Evolutionary conservation across 2,797 vertebrate species (phyloP).

Genomic region (Merluccius polli): DNA sequence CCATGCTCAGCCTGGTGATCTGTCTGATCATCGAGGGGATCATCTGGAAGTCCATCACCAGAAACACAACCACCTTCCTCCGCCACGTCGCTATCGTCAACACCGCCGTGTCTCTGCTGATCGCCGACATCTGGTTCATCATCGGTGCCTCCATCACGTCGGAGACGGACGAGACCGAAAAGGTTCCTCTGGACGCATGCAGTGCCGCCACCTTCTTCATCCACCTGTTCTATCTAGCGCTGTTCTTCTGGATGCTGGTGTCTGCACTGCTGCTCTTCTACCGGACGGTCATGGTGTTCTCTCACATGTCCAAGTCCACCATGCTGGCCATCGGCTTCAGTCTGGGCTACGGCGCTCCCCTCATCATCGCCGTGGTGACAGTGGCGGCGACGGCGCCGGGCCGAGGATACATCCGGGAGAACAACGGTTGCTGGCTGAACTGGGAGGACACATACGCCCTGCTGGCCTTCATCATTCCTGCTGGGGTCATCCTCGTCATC

Average conservation of each 20-base stretch:
- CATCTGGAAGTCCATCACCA: slow-evolving; percentile 84
- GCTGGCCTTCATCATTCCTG: slow-evolving; percentile 82
- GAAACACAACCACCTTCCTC: slow-evolving; percentile 80
- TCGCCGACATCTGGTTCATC: slow-evolving; percentile 86
- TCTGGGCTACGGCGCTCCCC: slow-evolving; percentile 83
- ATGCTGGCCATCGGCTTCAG: slow-evolving; percentile 79
- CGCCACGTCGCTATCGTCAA: slow-evolving; percentile 87
- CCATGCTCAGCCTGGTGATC: slow-evolving; percentile 76
- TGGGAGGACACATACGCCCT: slow-evolving; percentile 79
- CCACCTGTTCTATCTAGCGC: slow-evolving; percentile 88
- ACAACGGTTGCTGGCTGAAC: slow-evolving; percentile 81
- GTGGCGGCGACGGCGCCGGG: slow-evolving; percentile 77
- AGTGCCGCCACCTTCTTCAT: slow-evolving; percentile 80
- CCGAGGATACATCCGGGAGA: slow-evolving; percentile 62
- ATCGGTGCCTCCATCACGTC: slow-evolving; percentile 64
- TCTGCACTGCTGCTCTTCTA: slow-evolving; percentile 87
- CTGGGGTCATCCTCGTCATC: slow-evolving; percentile 75
- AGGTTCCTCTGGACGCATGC: slow-evolving; percentile 59
- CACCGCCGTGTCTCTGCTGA: slow-evolving; percentile 80
- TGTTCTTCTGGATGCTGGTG: slow-evolving; percentile 94
- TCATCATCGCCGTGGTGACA: slow-evolving; percentile 80
- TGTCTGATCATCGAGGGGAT: slow-evolving; percentile 82
- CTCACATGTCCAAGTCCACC: slow-evolving; percentile 77
- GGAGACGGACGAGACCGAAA: slow-evolving; percentile 14
- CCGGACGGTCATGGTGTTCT: slow-evolving; percentile 82